phyloP scores from a whole-genome alignment of 1,140 invertebrate species.

The Brachionus plicatilis region DNA sequence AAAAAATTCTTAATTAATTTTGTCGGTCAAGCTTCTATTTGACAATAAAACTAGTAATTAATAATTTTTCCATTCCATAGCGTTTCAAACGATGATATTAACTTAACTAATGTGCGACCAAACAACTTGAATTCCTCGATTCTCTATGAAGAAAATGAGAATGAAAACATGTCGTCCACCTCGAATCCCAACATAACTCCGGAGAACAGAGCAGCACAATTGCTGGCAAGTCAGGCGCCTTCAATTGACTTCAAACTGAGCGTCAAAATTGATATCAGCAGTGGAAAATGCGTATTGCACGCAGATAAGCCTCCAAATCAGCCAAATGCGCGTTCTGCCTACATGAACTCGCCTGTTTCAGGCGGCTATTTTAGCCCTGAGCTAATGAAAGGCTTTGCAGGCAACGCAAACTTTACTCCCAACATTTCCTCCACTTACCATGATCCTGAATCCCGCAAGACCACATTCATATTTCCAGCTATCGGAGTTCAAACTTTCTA shows the following conservation, averaged over 20 bases:
- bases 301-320: constrained; percentile 67
- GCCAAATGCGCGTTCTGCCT: background rate
- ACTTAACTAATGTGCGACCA: background rate
- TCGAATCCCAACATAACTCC: background rate
- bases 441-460: constrained; percentile 58
- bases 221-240: constrained; percentile 63
- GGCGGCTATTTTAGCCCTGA: constrained; percentile 27
- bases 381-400: background rate
- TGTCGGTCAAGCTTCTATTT: background rate
- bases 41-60: background rate
- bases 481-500: constrained; percentile 76
- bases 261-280: constrained; percentile 90
- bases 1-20: background rate
- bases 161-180: background rate
- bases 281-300: constrained; percentile 90
- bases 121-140: background rate
- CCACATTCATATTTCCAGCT: constrained; percentile 87
- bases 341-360: background rate
- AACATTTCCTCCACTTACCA: constrained; percentile 13
- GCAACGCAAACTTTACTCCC: background rate
- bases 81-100: constrained; percentile 8
- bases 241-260: constrained; percentile 93
- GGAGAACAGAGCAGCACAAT: background rate
- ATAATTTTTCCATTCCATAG: background rate
- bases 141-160: constrained; percentile 19